Conservation (phyloP, 30 jellyfish, hydroid and myxozoan species). For the Cassiopea andromeda region DNA sequence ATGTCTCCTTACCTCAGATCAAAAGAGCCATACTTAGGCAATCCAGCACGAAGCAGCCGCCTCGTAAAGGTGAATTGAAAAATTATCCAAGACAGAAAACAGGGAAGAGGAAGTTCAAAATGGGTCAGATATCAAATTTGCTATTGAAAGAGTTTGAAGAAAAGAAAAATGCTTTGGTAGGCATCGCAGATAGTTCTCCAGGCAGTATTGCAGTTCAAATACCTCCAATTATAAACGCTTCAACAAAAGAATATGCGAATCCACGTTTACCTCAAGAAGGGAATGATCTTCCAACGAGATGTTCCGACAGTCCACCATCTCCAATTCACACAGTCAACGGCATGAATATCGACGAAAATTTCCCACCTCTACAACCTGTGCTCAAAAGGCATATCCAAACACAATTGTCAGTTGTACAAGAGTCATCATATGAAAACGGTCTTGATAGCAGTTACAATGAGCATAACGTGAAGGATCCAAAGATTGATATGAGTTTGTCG, state of each 20-base stretch:
- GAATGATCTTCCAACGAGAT: neutral
- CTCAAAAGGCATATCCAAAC: neutral
- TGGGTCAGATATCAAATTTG: too few relatives aligned
- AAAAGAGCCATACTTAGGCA: neutral
- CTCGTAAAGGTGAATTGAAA: too few relatives aligned
- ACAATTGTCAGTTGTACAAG: slow-evolving; percentile 23
- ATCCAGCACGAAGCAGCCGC: neutral
- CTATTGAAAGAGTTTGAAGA: neutral
- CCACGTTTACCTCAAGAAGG: neutral
- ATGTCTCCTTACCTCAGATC: neutral
- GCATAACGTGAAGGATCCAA: neutral
- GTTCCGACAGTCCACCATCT: slow-evolving; percentile 3
- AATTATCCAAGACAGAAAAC: neutral
- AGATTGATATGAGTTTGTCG: neutral
- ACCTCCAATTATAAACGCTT: neutral
- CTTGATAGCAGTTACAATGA: neutral
- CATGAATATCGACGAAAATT: neutral
- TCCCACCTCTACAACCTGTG: neutral
- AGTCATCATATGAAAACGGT: neutral
- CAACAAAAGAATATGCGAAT: neutral
- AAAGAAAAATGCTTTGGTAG: neutral
- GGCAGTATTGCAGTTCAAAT: neutral
- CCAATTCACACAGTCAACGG: neutral
- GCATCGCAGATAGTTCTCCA: neutral
- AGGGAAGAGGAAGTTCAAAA: neutral